Evolutionary conservation across 2,113 vertebrate genomes (phyloP).

Genomic region (Chloroceryle aenea): DNA sequence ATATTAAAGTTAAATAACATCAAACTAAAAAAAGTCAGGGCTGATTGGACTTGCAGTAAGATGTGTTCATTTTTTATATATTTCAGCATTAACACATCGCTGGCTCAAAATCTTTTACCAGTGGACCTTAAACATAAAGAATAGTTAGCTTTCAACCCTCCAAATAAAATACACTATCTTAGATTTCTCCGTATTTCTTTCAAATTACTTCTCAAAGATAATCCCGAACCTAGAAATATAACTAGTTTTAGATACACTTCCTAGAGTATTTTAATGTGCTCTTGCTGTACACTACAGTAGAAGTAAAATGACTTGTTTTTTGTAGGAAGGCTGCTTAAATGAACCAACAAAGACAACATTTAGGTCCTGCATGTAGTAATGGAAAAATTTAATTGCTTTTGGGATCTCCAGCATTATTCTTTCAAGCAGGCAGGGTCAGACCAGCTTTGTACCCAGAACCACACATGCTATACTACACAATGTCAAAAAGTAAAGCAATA

Average conservation of each 20-base stretch:
- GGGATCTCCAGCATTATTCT: background rate
- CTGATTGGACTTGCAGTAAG: conserved; percentile 35
- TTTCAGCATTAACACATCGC: conserved; percentile 9
- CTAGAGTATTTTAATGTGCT: background rate
- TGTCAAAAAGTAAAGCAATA: background rate
- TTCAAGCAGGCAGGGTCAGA: background rate
- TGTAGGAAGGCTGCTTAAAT: background rate
- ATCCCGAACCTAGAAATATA: background rate
- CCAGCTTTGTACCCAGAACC: background rate
- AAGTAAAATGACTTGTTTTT: background rate
- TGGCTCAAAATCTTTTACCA: conserved; percentile 51
- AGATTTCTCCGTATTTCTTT: background rate
- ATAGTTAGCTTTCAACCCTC: background rate
- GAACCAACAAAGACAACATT: background rate
- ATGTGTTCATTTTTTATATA: background rate
- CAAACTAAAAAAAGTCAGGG: background rate
- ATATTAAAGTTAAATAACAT: conserved; percentile 55
- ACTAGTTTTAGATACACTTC: background rate
- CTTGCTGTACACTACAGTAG: background rate
- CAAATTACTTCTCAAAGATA: background rate
- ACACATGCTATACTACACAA: background rate
- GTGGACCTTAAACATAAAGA: background rate
- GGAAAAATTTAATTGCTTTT: background rate
- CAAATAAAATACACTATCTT: background rate
- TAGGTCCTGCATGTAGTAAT: background rate